Conservation (phyloP, 2,797 vertebrate species). For the Sarcophilus harrisii region DNA sequence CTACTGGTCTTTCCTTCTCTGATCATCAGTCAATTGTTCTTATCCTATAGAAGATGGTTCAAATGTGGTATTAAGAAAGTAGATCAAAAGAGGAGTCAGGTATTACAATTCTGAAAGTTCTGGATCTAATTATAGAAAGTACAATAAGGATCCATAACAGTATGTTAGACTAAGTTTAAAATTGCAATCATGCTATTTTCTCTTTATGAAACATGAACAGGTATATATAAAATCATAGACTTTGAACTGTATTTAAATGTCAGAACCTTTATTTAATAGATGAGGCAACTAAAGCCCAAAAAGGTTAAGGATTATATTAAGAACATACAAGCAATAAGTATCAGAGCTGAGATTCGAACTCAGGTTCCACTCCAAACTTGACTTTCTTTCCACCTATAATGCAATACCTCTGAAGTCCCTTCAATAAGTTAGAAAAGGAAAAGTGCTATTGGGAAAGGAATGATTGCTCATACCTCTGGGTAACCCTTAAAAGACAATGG, state of each 20-base stretch:
- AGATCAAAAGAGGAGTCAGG: not conserved
- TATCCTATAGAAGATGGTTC: too few relatives aligned
- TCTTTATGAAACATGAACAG: not conserved
- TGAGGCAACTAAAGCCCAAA: not conserved
- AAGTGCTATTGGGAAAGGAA: not conserved
- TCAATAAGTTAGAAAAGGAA: not conserved
- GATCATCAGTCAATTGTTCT: too few relatives aligned
- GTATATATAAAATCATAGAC: not conserved
- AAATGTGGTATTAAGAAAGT: not conserved
- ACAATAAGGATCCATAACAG: not conserved
- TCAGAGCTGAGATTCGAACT: not conserved
- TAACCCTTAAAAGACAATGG: not conserved
- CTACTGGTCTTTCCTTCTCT: not conserved
- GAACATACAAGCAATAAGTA: not conserved
- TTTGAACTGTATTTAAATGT: not conserved
- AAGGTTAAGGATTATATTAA: not conserved
- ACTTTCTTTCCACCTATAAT: slow-evolving; percentile 10
- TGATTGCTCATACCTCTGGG: not conserved
- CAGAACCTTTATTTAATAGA: not conserved
- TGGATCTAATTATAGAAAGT: not conserved
- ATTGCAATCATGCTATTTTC: not conserved
- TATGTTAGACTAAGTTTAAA: not conserved
- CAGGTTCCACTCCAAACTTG: not conserved
- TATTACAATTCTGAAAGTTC: not conserved
- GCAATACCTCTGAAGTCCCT: not conserved